phyloP scores from a whole-genome alignment of 2,113 vertebrate genomes.

The Microtus pennsylvanicus region DNA sequence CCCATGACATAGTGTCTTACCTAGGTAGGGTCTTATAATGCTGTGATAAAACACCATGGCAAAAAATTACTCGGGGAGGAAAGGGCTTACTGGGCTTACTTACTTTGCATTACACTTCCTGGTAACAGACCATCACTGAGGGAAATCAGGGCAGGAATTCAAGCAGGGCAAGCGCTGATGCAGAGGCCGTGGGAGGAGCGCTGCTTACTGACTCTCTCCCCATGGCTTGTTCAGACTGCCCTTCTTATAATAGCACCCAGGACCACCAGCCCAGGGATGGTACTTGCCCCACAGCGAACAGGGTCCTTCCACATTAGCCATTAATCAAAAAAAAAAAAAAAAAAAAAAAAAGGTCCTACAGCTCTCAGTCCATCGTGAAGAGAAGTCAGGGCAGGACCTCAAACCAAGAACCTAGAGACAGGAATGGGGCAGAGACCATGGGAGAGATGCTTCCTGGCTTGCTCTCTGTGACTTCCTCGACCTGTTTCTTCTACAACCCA shows the following conservation, averaged over 20 bases:
- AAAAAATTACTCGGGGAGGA: neutral
- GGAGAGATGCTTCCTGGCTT: too few species aligned
- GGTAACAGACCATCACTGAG: neutral
- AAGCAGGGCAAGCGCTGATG: neutral
- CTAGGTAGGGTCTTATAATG: neutral
- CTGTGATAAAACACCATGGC: neutral
- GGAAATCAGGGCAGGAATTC: neutral
- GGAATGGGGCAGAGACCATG: neutral
- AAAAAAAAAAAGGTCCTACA: neutral
- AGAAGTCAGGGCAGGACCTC: neutral
- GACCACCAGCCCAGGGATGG: neutral
- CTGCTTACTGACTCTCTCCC: neutral
- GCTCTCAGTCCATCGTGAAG: neutral
- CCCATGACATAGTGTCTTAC: neutral
- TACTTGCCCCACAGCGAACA: neutral
- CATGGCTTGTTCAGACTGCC: neutral
- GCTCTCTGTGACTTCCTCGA: neutral
- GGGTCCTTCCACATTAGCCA: neutral
- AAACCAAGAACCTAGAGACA: neutral
- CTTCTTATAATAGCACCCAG: neutral
- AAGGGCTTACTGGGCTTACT: neutral
- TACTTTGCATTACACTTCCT: neutral
- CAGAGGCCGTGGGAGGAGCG: too few species aligned
- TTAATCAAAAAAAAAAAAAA: neutral
- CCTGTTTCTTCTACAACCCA: neutral